phyloP scores from a whole-genome alignment of 2,797 vertebrate genomes.

The Sebastolobus alascanus region DNA sequence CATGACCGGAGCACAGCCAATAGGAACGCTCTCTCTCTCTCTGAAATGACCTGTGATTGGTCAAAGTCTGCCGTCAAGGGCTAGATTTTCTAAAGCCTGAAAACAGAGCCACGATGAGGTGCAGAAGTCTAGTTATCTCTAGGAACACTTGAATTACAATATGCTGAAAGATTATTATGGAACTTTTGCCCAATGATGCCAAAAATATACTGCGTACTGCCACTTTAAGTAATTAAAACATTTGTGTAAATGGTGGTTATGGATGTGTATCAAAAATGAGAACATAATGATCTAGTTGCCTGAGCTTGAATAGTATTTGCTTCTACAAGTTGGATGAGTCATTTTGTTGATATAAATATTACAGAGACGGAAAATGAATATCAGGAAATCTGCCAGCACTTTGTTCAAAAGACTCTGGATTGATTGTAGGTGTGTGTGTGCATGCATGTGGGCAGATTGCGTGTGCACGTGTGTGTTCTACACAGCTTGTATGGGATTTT shows the following conservation, averaged over 20 bases:
- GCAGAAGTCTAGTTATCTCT: too few relatives aligned
- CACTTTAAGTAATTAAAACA: background rate
- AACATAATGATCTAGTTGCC: background rate
- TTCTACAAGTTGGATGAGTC: background rate
- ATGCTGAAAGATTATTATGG: too few relatives aligned
- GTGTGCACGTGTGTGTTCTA: background rate
- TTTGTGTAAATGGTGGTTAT: background rate
- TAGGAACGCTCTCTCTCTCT: too few relatives aligned
- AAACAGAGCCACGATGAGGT: too few relatives aligned
- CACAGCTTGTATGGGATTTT: constrained; percentile 20
- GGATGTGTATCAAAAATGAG: background rate
- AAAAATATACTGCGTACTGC: too few relatives aligned
- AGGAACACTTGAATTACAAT: too few relatives aligned
- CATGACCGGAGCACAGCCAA: too few relatives aligned
- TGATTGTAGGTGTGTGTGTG: background rate
- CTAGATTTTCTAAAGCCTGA: too few relatives aligned
- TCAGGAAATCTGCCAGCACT: background rate
- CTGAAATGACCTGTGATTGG: too few relatives aligned
- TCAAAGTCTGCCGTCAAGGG: too few relatives aligned
- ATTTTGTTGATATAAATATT: background rate
- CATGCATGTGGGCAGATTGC: background rate
- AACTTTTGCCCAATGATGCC: too few relatives aligned
- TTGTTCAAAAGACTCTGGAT: background rate
- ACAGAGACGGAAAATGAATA: background rate
- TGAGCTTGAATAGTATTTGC: background rate